Evolutionary conservation across 1,140 invertebrate genomes (phyloP).

Genomic region (Apis dorsata): DNA sequence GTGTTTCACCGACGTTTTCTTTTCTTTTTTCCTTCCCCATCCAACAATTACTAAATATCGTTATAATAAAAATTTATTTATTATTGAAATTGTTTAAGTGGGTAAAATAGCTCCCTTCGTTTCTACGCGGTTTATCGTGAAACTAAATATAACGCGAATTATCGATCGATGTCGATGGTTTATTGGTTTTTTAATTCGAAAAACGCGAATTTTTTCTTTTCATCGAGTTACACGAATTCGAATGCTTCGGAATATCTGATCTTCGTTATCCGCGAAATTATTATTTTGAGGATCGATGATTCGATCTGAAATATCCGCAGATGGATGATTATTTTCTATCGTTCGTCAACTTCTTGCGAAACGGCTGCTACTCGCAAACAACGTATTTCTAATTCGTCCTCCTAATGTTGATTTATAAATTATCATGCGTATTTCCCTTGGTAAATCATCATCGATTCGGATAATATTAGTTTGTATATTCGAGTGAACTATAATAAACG

Average conservation of each 20-base stretch:
- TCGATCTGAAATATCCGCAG: not conserved
- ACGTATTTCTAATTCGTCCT: not conserved
- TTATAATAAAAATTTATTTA: too few relatives aligned
- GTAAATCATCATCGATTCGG: too few relatives aligned
- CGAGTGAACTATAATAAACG: too few relatives aligned
- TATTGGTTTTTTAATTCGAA: constrained; percentile 8
- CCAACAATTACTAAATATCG: too few relatives aligned
- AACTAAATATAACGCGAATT: not conserved
- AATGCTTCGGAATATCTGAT: constrained; percentile 21
- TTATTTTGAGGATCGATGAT: constrained; percentile 6
- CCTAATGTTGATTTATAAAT: not conserved
- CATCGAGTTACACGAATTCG: constrained; percentile 2
- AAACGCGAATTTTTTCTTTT: not conserved
- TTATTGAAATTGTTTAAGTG: too few relatives aligned
- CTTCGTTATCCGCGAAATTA: constrained; percentile 22
- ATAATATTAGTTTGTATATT: too few relatives aligned
- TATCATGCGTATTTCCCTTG: too few relatives aligned
- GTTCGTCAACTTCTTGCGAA: not conserved
- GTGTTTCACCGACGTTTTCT: not conserved
- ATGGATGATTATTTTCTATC: constrained; percentile 8
- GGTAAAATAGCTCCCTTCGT: too few relatives aligned
- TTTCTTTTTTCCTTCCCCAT: not conserved
- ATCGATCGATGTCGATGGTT: not conserved
- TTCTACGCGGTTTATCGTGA: too few relatives aligned
- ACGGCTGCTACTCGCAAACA: not conserved